Conservation (phyloP, 2,797 vertebrate genomes). For the Myripristis murdjan region DNA sequence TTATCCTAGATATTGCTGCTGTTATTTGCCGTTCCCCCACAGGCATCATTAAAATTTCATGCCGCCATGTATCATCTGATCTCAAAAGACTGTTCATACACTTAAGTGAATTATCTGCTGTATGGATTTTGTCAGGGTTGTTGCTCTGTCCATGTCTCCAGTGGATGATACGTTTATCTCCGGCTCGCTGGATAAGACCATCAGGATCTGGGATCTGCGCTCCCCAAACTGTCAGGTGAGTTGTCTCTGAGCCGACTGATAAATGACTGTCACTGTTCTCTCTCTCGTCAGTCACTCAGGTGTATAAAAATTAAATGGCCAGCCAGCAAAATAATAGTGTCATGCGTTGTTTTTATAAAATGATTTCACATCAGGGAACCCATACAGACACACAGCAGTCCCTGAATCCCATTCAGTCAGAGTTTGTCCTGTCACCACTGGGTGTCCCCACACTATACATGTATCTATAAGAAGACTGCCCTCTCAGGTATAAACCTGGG, state of each 20-base stretch:
- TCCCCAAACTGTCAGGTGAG: conserved; percentile 92
- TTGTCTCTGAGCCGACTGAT: conserved; percentile 6
- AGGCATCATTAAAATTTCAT: neutral
- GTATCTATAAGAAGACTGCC: too few species aligned
- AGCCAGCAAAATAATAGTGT: neutral
- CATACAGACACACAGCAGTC: neutral
- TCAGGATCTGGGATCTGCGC: conserved; percentile 95
- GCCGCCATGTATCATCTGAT: neutral
- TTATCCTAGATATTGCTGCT: too few species aligned
- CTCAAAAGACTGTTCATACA: neutral
- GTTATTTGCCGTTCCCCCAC: neutral
- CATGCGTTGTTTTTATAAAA: neutral
- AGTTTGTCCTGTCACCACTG: conserved; percentile 22
- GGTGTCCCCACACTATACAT: conserved; percentile 24
- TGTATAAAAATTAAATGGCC: conserved; percentile 6
- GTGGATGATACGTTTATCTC: conserved; percentile 95
- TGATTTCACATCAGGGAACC: neutral
- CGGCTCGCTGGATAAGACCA: conserved; percentile 93
- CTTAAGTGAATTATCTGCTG: neutral
- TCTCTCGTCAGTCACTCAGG: conserved; percentile 10
- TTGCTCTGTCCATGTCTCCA: conserved; percentile 95
- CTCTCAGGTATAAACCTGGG: conserved; percentile 7
- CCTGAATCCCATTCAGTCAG: neutral
- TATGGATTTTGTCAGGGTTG: conserved; percentile 86
- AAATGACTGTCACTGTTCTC: conserved; percentile 23